Conservation (phyloP, 2,797 vertebrate genomes). For the Gallinago stenura region DNA sequence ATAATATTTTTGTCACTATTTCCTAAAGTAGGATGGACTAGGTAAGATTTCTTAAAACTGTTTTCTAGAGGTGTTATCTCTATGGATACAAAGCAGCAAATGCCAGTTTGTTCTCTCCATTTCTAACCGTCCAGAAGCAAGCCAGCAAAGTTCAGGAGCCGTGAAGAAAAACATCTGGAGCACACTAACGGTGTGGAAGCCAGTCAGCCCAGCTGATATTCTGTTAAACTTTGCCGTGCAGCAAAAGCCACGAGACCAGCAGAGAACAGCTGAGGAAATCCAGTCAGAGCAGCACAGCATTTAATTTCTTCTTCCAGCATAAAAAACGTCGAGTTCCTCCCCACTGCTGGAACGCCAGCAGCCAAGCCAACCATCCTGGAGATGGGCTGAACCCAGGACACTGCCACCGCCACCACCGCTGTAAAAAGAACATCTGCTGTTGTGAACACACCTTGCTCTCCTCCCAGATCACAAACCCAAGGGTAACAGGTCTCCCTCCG, state of each 20-base stretch:
- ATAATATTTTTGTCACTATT: background rate
- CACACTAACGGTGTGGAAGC: background rate
- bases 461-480: background rate
- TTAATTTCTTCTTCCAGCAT: background rate
- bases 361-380: background rate
- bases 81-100: background rate
- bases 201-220: background rate
- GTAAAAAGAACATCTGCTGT: background rate
- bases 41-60: background rate
- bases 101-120: background rate
- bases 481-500: background rate
- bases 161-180: rapidly evolving
- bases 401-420: background rate
- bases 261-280: background rate
- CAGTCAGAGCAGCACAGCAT: background rate
- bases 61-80: background rate
- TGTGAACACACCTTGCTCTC: conserved; percentile 4
- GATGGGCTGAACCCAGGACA: background rate
- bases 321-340: background rate
- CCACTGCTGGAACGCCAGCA: background rate
- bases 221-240: background rate
- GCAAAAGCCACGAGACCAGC: background rate
- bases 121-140: background rate
- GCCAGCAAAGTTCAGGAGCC: background rate
- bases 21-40: background rate